A percentile compares a stretch with the other conserved stretches of the same genome.
These are phyloP conservation scores for Cephalotes varians DNA, from an alignment of 2,888 invertebrate genomes.

Conservation along the genomic window DNA sequence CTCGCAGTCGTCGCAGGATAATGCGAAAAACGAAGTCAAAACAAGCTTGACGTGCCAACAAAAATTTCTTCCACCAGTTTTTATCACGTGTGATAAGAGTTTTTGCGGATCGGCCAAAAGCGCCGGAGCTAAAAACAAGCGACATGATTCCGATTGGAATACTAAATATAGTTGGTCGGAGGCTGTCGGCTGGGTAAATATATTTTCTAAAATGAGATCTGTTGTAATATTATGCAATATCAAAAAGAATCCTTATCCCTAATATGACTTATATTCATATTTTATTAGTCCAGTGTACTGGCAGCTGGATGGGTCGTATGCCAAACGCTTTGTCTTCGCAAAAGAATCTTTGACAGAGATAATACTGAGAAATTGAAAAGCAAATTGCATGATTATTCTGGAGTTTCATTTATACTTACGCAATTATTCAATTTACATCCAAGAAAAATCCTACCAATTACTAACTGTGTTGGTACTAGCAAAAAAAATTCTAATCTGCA, in stretches of 20 bases:
- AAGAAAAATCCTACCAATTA: conserved; percentile 74
- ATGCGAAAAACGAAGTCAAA: conserved; percentile 74
- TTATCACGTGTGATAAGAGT: conserved; percentile 69
- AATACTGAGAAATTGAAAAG: conserved; percentile 67
- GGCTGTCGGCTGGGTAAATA: conserved; percentile 82
- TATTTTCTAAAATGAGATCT: neutral
- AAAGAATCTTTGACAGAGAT: conserved; percentile 76
- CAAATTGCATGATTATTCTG: conserved; percentile 69
- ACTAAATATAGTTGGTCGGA: conserved; percentile 81
- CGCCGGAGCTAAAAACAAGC: conserved; percentile 75
- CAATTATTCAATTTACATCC: conserved; percentile 75
- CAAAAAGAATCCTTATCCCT: neutral
- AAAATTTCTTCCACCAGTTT: conserved; percentile 73
- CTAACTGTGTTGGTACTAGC: conserved; percentile 71
- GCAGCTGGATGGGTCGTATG: conserved; percentile 89
- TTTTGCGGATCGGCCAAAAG: conserved; percentile 74
- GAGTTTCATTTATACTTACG: conserved; percentile 68
- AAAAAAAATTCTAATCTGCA: conserved; percentile 46
- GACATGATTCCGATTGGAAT: conserved; percentile 77
- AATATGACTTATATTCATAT: conserved; percentile 4
- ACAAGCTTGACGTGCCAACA: conserved; percentile 67
- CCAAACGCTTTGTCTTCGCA: conserved; percentile 86
- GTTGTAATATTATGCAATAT: neutral
- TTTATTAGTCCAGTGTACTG: conserved; percentile 88
- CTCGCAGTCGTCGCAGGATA: conserved; percentile 78